Base-by-base conservation (phyloP, 1,140 invertebrate genomes). In the Dinothrombium tinctorium region DNA sequence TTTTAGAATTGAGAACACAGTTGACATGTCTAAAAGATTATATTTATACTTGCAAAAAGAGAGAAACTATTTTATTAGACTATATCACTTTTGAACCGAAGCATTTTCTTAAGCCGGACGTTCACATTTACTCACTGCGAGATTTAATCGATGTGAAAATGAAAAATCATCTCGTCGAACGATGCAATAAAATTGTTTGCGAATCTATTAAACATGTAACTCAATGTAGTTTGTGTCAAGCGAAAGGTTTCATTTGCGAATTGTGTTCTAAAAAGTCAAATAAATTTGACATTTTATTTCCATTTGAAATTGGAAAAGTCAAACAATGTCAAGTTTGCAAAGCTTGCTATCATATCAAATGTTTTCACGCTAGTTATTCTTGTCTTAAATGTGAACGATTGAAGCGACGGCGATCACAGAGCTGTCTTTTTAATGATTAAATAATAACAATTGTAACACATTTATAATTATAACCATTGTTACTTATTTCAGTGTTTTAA, bases 161-260 rank as follows among this genome's bases (percentile, higher is more conserved):
- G 5, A 65, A 56, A 47, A 71, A 68, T 21, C 63, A 68, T 47
- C 57, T 79, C 49, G 56, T 62, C 5, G 57, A 57, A 19, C 64
- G 62, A 49, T 59, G 78, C 20, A 67, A 66, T 49, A 61, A 67
- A 50, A 48, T 76, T 26, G 67, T 76, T 1, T 56, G 61, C 7
- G 52, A 64, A 22, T 70, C 67, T 39, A 63, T 69, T 40, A 57
- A 61, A 23, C 77, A 81, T 55, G 65, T 76, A 7, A 56, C 57
- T 17, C 61, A 69, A 33, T 81, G 77, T 56, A 60, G 74, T 66
- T 60, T 80, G 1, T 83, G 79, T 51, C 62, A 67, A 42, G 74
- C 70, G 17, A 65, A 76, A 47, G 79, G 77, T 19, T 82, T 79
- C 51, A 62, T 79, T 25, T 84, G 79, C 53, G 78, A 83, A 57